Base-by-base conservation (phyloP, 64 coral and sea anemone genomes). In the Platygyra sinensis region DNA sequence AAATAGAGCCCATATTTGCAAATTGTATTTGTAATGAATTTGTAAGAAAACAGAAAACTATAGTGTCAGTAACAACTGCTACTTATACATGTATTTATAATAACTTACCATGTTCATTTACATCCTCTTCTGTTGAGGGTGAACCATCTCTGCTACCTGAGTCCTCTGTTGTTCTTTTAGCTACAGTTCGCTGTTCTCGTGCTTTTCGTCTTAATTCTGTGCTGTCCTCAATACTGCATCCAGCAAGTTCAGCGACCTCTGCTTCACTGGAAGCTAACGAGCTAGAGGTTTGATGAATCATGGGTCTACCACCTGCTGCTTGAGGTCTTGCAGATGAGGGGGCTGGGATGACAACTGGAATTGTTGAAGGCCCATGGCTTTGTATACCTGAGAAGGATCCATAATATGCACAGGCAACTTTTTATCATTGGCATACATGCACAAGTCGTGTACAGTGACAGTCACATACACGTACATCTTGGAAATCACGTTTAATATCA, bases 231-330 rank as follows among this genome's bases (percentile, higher is more conserved):
- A 94, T 72, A 62, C 91, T 93, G 20, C 61, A 64, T 19, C 86
- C 87, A 18, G 91, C 91, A 60, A 93, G 52, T 30, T 93, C 91
- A 17, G 91, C 91, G 22, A 93, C 52, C 61, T 93, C 91, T 2
- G 85, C 84, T 20, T 87, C 77, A 31, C 79, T 52, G 55, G 33
- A 42, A 62, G 39, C 24, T 27, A 69, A 39, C 27, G 91, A 93
- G 49, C 76, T 82, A 16, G 64, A 71, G 15, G 77, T 74, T 12
- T 88, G 67, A 14, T 65, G 62, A 54, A 24, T 50, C 39, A 69
- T 51, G 38, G 24, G 14, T 49, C 32, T 29, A 19, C 7, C n/a
- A 9, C 65, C 65, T 69, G 79, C 60, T 30, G 32, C 17, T 18
- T 63, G 57, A 4, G 29, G 59, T 30, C 29, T 81, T 15, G 62